Evolutionary conservation across 2,797 vertebrate species (phyloP).

Genomic region (Chaunax sp.): DNA sequence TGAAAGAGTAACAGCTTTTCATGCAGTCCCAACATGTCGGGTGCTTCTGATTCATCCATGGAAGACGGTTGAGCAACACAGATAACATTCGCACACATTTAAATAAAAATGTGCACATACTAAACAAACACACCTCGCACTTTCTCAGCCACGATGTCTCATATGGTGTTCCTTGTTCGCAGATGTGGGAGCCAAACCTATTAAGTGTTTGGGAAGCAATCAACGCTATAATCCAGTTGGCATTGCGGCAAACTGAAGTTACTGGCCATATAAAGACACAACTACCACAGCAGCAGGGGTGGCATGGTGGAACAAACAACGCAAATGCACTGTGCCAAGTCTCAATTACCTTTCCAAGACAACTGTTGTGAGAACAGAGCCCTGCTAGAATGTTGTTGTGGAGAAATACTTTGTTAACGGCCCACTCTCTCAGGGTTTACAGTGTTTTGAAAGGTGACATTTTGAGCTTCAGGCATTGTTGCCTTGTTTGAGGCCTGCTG

Average conservation of each 20-base stretch:
- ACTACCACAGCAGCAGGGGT: slow-evolving; percentile 41
- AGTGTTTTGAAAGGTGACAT: slow-evolving; percentile 64
- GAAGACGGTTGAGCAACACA: slow-evolving; percentile 56
- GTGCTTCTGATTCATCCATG: slow-evolving; percentile 35
- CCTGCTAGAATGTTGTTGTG: slow-evolving; percentile 32
- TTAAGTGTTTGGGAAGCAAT: slow-evolving; percentile 77
- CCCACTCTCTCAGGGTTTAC: slow-evolving; percentile 43
- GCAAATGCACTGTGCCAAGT: slow-evolving; percentile 28
- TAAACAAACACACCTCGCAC: slow-evolving; percentile 59
- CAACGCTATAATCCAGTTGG: slow-evolving; percentile 64
- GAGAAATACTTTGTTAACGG: slow-evolving; percentile 49
- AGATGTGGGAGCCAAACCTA: slow-evolving; percentile 69
- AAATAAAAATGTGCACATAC: slow-evolving; percentile 34
- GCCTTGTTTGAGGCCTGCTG: slow-evolving; percentile 66
- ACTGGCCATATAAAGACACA: slow-evolving; percentile 70
- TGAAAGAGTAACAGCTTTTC: slow-evolving; percentile 55
- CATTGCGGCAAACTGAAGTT: slow-evolving; percentile 52
- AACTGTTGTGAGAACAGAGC: slow-evolving; percentile 53
- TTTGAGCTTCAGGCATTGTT: slow-evolving; percentile 49
- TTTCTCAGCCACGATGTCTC: slow-evolving; percentile 78
- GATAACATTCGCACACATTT: slow-evolving; percentile 19
- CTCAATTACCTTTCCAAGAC: slow-evolving; percentile 53
- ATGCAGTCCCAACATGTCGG: slow-evolving; percentile 30
- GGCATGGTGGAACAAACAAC: slow-evolving; percentile 59
- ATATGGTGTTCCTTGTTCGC: slow-evolving; percentile 72